Base-by-base conservation (phyloP, 2,113 vertebrate genomes). In the Oncorhynchus masou region DNA sequence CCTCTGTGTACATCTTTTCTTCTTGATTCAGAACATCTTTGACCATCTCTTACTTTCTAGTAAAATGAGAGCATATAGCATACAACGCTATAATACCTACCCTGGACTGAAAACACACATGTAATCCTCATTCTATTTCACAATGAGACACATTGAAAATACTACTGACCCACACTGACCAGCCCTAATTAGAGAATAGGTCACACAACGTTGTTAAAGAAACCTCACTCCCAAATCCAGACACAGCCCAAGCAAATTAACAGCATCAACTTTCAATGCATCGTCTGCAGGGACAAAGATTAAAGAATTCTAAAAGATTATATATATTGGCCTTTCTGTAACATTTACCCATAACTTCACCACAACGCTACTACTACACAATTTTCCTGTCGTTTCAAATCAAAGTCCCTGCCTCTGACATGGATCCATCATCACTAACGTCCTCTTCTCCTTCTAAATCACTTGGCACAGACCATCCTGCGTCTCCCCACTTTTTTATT, bases 391-490 rank as follows among this genome's bases (percentile, higher is more conserved):
- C 31, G 15, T 24, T 34, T 68, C 86, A 74, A 2, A 77, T 83
- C 87, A 86, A 24, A 91, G 90, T 87, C 84, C 88, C 90, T 31
- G 90, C 90, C 89, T 90, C 82, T 74, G 84, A 87, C 20, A 13
- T 68, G 66, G 31, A 27, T 51, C 68, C 77, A 76, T 24, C 49
- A 54, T 39, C 5, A 69, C 73, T 27, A 79, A 88, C 86, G 75
- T 88, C 79, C 81, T 51, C 86, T 88, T 87, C 80, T 85, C 83
- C 70, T 76, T 68, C 75, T 22, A 51, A 19, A 80, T 84, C 83
- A 76, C 81, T 76, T 79, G 48, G 54, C 62, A 74, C 49, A n/a
- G 48, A 70, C 69, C 72, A 66, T 29, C 25, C 54, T 11, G 39
- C 74, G 39, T 75, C 68, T 79, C 81, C 70, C 15, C 25, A 66